Evolutionary conservation across 1,140 invertebrate genomes (phyloP).

Genomic region (Thaumatotibia leucotreta): DNA sequence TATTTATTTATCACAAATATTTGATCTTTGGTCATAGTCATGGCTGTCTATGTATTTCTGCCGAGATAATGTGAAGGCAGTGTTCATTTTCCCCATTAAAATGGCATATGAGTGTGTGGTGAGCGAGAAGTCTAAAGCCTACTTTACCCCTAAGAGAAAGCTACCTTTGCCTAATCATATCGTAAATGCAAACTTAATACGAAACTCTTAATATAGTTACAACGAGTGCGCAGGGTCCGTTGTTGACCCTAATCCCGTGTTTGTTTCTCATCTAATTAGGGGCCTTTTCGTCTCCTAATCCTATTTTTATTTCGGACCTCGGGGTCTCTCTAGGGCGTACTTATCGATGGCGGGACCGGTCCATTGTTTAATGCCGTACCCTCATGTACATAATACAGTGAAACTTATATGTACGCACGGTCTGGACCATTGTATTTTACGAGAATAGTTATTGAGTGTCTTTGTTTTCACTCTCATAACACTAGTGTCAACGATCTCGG

Average conservation of each 20-base stretch:
- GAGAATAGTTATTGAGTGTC: background rate
- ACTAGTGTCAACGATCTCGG: background rate
- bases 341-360: constrained; percentile 21
- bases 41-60: too few relatives aligned
- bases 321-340: constrained; percentile 19
- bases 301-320: constrained; percentile 37
- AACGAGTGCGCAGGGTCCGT: background rate
- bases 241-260: constrained; percentile 41
- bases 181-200: background rate
- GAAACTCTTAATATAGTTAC: background rate
- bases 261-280: constrained; percentile 51
- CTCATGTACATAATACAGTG: constrained; percentile 9
- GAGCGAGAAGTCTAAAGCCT: too few relatives aligned
- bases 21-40: too few relatives aligned
- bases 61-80: too few relatives aligned
- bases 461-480: background rate
- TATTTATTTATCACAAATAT: too few relatives aligned
- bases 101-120: too few relatives aligned
- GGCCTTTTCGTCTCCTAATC: constrained; percentile 34
- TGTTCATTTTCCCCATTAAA: too few relatives aligned
- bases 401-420: background rate
- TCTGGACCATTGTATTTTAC: background rate
- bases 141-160: background rate
- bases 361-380: constrained; percentile 13
- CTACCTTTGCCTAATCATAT: background rate